These are phyloP conservation scores for Tricholauxania praeusta DNA, from an alignment of 2,888 invertebrate genomes.

Conservation along the genomic window DNA sequence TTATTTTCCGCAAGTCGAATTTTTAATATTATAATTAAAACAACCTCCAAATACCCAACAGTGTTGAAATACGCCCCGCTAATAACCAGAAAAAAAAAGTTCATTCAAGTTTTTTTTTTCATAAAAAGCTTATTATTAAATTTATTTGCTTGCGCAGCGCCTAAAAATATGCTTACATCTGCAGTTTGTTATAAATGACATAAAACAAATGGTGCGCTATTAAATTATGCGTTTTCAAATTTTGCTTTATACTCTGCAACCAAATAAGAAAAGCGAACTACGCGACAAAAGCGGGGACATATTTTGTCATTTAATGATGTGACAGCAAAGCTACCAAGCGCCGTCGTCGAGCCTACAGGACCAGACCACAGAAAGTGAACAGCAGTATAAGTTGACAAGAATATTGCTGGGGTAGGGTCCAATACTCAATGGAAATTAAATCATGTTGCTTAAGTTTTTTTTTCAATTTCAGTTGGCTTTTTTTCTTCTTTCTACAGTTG, in stretches of 20 bases:
- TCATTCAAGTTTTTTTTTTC: no score
- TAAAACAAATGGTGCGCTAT: no score
- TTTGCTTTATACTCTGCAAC: neutral
- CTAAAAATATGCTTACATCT: conserved; percentile 5
- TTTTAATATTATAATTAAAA: no score
- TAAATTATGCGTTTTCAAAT: no score
- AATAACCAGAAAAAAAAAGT: no score
- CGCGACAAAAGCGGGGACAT: neutral
- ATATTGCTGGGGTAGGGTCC: neutral
- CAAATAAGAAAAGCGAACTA: neutral
- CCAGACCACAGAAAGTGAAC: neutral
- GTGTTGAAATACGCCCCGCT: no score
- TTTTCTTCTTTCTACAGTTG: neutral
- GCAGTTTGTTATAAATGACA: neutral
- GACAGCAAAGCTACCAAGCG: neutral
- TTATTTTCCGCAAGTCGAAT: no score
- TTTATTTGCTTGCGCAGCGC: neutral
- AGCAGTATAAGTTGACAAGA: neutral
- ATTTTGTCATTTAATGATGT: neutral
- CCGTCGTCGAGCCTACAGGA: neutral
- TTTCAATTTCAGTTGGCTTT: neutral
- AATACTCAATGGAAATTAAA: conserved; percentile 21
- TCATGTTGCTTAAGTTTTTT: neutral
- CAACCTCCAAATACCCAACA: no score
- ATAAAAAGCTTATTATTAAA: neutral